These are phyloP conservation scores for Mycetomoellerius zeteki DNA, from an alignment of 1,140 invertebrate species.

Conservation along the genomic window DNA sequence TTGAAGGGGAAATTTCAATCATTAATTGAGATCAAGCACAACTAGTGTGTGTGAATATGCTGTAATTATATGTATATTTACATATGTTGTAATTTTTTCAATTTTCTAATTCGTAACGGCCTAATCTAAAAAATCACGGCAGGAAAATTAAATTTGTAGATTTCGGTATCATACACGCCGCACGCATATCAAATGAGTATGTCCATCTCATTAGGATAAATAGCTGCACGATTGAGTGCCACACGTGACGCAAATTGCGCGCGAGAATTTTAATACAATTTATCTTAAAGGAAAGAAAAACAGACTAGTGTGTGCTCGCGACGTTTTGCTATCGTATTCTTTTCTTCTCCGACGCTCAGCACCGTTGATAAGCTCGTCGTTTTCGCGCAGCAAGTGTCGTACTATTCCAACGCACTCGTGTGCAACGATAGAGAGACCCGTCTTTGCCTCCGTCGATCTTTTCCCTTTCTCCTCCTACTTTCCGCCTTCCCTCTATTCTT, in stretches of 20 bases:
- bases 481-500: conserved; percentile 40
- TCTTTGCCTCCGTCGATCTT: conserved; percentile 6
- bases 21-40: background rate
- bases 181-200: background rate
- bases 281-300: conserved; percentile 7
- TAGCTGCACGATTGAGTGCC: background rate
- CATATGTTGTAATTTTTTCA: background rate
- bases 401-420: conserved; percentile 2
- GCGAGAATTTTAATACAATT: background rate
- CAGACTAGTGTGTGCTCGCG: background rate
- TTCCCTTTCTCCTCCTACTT: conserved; percentile 20
- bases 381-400: conserved; percentile 56
- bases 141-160: background rate
- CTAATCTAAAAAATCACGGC: background rate
- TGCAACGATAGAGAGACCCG: conserved; percentile 31
- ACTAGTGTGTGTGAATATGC: background rate
- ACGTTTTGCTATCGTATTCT: conserved; percentile 11
- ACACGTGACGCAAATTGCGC: conserved; percentile 8
- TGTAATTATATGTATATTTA: background rate
- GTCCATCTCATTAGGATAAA: conserved; percentile 1
- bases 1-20: background rate
- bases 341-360: background rate
- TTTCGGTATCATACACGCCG: background rate
- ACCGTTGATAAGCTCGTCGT: conserved; percentile 35
- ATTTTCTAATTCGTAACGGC: background rate